Conservation (phyloP, 1,140 invertebrate genomes). For the Pinna nobilis region DNA sequence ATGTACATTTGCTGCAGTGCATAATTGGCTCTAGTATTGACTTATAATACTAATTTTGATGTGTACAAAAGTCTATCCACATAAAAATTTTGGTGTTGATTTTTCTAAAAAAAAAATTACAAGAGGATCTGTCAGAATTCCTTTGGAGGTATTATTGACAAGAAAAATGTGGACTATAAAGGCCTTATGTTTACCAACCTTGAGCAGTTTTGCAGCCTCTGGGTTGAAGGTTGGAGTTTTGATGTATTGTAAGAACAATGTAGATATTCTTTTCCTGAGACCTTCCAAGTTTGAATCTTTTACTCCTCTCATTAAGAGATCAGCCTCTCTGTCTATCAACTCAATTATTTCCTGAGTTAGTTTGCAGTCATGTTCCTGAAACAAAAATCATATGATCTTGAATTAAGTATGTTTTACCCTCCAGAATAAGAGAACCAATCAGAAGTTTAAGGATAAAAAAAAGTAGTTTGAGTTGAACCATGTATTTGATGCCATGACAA, state of each 20-base stretch:
- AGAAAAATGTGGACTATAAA: background rate
- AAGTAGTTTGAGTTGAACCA: no score
- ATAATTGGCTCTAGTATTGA: no score
- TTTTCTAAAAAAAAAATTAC: background rate
- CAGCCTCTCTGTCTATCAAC: constrained; percentile 75
- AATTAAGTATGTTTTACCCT: no score
- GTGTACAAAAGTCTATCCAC: no score
- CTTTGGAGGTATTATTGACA: background rate
- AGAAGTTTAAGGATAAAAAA: no score
- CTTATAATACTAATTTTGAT: no score
- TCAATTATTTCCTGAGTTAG: constrained; percentile 75
- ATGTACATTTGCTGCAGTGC: no score
- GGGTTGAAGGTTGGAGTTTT: constrained; percentile 76
- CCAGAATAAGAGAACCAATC: no score
- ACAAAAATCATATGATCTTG: no score
- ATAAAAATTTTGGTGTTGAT: no score
- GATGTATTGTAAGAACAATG: constrained; percentile 75
- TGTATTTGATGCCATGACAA: no score
- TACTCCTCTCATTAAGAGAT: constrained; percentile 74
- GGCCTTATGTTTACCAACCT: constrained; percentile 52
- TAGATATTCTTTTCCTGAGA: constrained; percentile 74
- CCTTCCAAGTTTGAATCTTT: constrained; percentile 73
- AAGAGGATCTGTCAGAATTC: background rate
- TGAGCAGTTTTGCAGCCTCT: constrained; percentile 71
- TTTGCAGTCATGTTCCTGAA: constrained; percentile 75